These are phyloP conservation scores for Formica selysi DNA, from an alignment of 1,140 invertebrate species.

Conservation along the genomic window DNA sequence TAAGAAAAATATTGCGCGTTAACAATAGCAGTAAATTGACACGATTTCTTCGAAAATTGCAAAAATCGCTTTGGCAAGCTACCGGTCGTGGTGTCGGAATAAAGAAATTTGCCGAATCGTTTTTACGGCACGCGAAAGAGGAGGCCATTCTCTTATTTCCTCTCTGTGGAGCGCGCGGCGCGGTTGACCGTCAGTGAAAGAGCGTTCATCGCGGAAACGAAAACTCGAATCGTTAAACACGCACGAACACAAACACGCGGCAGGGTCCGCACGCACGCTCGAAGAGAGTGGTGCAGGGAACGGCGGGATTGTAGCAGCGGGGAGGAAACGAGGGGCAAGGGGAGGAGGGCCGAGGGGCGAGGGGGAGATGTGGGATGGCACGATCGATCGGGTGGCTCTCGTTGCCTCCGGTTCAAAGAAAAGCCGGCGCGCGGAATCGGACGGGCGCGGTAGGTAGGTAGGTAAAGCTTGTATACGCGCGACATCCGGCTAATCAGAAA, in stretches of 20 bases:
- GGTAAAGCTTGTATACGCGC: conserved; percentile 81
- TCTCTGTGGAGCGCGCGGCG: conserved; percentile 56
- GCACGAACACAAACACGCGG: conserved; percentile 58
- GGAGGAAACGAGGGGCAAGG: conserved; percentile 52
- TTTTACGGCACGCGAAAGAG: conserved; percentile 13
- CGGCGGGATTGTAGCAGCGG: conserved; percentile 34
- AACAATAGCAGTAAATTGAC: neutral
- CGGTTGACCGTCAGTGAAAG: conserved; percentile 75
- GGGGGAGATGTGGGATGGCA: conserved; percentile 70
- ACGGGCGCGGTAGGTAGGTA: conserved; percentile 77
- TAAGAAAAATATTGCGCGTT: neutral
- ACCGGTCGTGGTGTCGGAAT: conserved; percentile 38
- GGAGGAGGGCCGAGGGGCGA: conserved; percentile 56
- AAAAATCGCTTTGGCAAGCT: neutral
- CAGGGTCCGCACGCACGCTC: conserved; percentile 16
- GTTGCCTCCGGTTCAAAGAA: conserved; percentile 77
- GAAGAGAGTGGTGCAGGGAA: conserved; percentile 15
- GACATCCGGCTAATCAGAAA: conserved; percentile 87
- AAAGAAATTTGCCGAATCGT: conserved; percentile 67
- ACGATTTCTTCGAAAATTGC: neutral
- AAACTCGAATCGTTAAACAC: conserved; percentile 75
- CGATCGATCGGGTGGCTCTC: conserved; percentile 76
- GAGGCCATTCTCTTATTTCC: conserved; percentile 37
- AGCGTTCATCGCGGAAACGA: conserved; percentile 76
- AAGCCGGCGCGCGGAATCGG: conserved; percentile 77